Conservation (phyloP, 2,113 vertebrate species). For the Helogale parvula region DNA sequence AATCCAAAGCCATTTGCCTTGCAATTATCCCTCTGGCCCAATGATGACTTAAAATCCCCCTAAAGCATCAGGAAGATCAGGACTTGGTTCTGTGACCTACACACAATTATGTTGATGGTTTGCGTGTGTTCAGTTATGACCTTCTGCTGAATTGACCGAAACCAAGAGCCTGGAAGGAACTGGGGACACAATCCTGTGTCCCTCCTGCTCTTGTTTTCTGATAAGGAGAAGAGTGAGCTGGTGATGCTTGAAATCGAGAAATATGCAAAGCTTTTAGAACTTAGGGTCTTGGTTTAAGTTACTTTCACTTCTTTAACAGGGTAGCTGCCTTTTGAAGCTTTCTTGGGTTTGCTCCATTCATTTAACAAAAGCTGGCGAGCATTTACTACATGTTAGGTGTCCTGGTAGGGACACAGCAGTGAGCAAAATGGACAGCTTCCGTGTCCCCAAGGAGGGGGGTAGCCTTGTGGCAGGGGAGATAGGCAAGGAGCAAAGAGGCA, state of each 20-base stretch:
- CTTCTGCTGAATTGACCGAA: background rate
- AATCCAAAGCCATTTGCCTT: background rate
- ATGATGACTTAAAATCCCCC: background rate
- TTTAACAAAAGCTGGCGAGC: background rate
- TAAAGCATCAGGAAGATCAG: background rate
- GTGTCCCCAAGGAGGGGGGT: background rate
- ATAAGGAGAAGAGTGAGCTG: background rate
- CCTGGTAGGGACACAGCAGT: background rate
- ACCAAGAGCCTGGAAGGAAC: background rate
- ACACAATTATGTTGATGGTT: background rate
- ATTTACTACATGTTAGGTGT: background rate
- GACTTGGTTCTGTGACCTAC: background rate
- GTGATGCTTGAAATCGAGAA: background rate
- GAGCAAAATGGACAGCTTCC: background rate
- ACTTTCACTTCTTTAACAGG: background rate
- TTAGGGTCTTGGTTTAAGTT: background rate
- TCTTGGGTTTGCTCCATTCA: background rate
- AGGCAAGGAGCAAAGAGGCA: background rate
- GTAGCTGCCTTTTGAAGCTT: background rate
- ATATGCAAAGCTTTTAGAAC: background rate
- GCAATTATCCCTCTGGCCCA: background rate
- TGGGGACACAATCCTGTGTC: background rate
- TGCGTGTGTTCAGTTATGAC: background rate
- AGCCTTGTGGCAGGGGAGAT: background rate
- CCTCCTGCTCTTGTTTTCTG: background rate